A percentile compares a stretch with the other conserved stretches of the same genome.
Evolutionary conservation across 2,888 invertebrate genomes (phyloP).

Genomic region (Eupithecia tripunctaria): DNA sequence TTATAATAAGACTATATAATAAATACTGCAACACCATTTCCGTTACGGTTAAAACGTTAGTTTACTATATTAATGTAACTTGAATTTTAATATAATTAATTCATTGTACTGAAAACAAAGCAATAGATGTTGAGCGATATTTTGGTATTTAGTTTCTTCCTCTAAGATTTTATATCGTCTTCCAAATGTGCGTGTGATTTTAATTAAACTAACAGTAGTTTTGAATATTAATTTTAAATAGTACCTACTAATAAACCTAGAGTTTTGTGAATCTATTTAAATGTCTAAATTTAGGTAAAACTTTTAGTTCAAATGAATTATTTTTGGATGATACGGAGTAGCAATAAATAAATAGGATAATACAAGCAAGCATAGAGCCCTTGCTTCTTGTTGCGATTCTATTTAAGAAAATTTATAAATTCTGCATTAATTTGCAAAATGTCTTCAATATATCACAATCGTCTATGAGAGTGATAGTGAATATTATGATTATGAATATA

Average conservation of each 20-base stretch:
- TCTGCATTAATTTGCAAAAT: conserved; percentile 21
- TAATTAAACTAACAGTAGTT: conserved; percentile 54
- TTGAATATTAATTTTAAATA: conserved; percentile 27
- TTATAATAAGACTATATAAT: conserved; percentile 58
- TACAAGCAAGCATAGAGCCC: conserved; percentile 74
- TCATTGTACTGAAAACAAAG: conserved; percentile 70
- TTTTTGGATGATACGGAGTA: conserved; percentile 64
- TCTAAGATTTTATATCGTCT: conserved; percentile 73
- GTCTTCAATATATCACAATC: conserved; percentile 54
- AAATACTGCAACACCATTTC: conserved; percentile 72
- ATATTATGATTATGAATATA: conserved; percentile 29
- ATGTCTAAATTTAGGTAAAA: neutral
- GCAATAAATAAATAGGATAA: conserved; percentile 64
- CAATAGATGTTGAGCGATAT: conserved; percentile 64
- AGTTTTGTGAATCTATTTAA: conserved; percentile 15
- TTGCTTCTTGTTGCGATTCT: conserved; percentile 68
- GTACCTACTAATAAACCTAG: conserved; percentile 17
- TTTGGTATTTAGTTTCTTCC: conserved; percentile 50
- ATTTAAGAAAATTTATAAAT: conserved; percentile 47
- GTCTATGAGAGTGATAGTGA: conserved; percentile 48
- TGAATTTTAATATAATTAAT: conserved; percentile 38
- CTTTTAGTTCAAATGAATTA: conserved; percentile 6
- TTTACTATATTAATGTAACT: conserved; percentile 57
- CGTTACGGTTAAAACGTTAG: conserved; percentile 57
- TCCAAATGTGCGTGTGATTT: conserved; percentile 71